Evolutionary conservation across 2,888 invertebrate species (phyloP), one percentile per base, ranked within the genome.

Genomic region (Alloscopus bannaensis): DNA sequence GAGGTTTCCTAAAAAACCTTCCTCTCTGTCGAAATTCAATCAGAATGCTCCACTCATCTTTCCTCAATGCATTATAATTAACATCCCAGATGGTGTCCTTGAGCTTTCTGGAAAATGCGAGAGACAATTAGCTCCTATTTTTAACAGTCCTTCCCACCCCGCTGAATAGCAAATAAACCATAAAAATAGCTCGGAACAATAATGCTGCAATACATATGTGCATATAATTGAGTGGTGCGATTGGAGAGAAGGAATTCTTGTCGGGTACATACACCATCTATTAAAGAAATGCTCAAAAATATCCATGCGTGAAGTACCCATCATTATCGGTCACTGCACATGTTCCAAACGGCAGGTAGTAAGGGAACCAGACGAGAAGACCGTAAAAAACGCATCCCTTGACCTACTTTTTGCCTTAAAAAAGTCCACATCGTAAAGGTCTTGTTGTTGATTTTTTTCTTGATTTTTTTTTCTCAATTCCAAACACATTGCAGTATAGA

Each of bases 261-360:
- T 50, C 16, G 36, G 31, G 57, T 59, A 59, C 29, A 59, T 42
- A 28, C 28, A 64, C 42, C 42, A 42, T 64, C 45, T 64, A 26
- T 42, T 42, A 64, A 42, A n/a, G 26, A 16, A 28, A 55, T 55
- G 18, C 36, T 11, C 45, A 59, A 64, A 40, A 64, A 24, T 62
- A 64, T 18, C 52, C 29, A 50, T 72, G 55, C 26, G 50, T 18
- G 62, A 42, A 50, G 29, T 13, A 62, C 24, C 60, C 45, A 36
- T 60, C 24, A 26, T 72, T 62, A 45, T 73, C 57, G 65, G 73
- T 65, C 73, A 73, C 24, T 65, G 73, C 73, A 73, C 73, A 73
- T 73, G 55, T 55, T 73, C 20, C 73, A 64, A 36, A 71, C 18
- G 47, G 28, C 2, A 26, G 55, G 26, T 24, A n/a, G 22, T 26